Evolutionary conservation across 2,797 vertebrate genomes (phyloP).

Genomic region (Hippopotamyrus pictus): DNA sequence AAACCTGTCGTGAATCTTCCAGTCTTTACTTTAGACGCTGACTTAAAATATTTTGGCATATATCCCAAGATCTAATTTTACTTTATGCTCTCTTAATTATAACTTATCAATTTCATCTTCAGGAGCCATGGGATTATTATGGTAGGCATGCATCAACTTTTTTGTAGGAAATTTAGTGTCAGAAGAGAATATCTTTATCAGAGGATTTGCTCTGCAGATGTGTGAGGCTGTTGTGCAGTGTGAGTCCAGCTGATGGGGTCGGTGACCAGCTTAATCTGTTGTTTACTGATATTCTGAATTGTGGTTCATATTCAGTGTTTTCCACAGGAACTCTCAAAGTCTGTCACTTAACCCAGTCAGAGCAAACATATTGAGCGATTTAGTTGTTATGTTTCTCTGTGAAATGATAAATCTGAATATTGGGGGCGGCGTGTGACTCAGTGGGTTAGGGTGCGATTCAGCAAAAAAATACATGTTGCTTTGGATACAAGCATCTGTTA

Average conservation of each 20-base stretch:
- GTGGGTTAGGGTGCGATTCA: neutral
- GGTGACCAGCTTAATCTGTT: neutral
- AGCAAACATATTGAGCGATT: neutral
- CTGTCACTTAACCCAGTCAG: neutral
- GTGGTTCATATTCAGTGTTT: neutral
- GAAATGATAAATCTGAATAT: neutral
- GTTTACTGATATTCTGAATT: neutral
- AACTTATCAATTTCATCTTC: conserved; percentile 30
- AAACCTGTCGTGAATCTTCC: conserved; percentile 16
- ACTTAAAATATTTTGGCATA: conserved; percentile 41
- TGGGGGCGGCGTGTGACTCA: neutral
- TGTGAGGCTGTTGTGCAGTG: neutral
- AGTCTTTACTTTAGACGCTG: conserved; percentile 37
- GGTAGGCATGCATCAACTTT: conserved; percentile 25
- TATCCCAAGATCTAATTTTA: conserved; percentile 37
- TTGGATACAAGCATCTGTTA: neutral
- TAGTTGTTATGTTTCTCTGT: neutral
- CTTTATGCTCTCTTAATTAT: conserved; percentile 32
- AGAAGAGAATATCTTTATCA: neutral
- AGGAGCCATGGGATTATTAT: conserved; percentile 27
- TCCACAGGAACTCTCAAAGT: neutral
- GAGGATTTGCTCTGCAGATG: neutral
- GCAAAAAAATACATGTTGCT: neutral
- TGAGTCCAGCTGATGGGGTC: neutral
- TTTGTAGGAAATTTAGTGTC: neutral